phyloP scores from a whole-genome alignment of 64 coral and sea anemone genomes.

The Orbicella faveolata region DNA sequence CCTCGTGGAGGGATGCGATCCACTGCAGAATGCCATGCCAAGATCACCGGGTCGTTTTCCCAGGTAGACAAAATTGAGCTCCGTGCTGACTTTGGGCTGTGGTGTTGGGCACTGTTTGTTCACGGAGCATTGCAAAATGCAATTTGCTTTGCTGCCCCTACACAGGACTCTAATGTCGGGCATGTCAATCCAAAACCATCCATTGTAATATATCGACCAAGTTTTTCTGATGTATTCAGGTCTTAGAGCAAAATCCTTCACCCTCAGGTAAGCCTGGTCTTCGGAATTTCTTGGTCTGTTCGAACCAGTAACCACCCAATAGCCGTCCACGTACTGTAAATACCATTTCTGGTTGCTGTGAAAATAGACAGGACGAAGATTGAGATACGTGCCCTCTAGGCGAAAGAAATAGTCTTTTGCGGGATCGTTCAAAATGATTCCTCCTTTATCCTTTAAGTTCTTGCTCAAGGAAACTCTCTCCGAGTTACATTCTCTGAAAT shows the following conservation, averaged over 20 bases:
- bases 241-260: constrained; percentile 56
- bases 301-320: constrained; percentile 52
- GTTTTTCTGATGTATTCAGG: constrained; percentile 82
- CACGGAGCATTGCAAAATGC: constrained; percentile 33
- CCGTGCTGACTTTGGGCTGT: neutral
- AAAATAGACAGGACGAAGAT: constrained; percentile 65
- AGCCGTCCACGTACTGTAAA: constrained; percentile 50
- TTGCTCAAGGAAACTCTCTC: constrained; percentile 69
- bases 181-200: constrained; percentile 1
- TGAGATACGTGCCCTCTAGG: constrained; percentile 23
- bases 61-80: neutral
- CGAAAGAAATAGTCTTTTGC: constrained; percentile 59
- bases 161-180: constrained; percentile 41
- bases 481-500: constrained; percentile 78
- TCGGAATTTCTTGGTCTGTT: neutral
- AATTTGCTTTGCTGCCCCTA: constrained; percentile 50
- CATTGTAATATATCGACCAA: constrained; percentile 46
- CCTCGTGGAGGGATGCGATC: constrained; percentile 24
- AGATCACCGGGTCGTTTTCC: constrained; percentile 30
- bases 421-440: constrained; percentile 12
- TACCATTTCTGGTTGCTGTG: constrained; percentile 58
- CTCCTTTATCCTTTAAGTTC: constrained; percentile 14
- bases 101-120: constrained; percentile 31
- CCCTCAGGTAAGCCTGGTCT: neutral
- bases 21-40: constrained; percentile 53